Percentiles rank a stretch among this genome's conserved stretches.
Evolutionary conservation across 2,888 invertebrate genomes (phyloP).

Genomic region (Caenorhabditis sp.): DNA sequence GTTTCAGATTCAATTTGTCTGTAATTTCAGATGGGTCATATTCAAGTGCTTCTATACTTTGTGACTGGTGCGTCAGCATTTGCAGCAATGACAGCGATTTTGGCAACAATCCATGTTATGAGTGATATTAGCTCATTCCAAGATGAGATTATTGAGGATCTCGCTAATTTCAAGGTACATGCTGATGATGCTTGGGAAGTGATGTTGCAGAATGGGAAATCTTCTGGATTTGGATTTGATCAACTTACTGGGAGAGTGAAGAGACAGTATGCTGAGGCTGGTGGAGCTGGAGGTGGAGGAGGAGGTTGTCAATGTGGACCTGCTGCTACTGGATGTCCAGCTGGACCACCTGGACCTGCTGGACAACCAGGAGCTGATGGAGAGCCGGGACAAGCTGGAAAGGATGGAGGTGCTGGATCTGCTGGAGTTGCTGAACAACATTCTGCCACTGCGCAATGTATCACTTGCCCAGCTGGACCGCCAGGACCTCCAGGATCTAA

Average conservation of each 20-base stretch:
- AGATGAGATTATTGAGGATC: conserved; percentile 28
- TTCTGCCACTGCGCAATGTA: conserved; percentile 28
- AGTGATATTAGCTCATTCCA: conserved; percentile 33
- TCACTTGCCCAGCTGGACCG: conserved; percentile 50
- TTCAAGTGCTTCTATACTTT: conserved; percentile 37
- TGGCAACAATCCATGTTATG: conserved; percentile 37
- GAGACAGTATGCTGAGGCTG: conserved; percentile 35
- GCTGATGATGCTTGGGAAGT: conserved; percentile 49
- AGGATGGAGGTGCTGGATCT: conserved; percentile 25
- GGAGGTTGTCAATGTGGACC: conserved; percentile 45
- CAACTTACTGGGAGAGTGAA: conserved; percentile 38
- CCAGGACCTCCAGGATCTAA: conserved; percentile 45
- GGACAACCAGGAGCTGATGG: conserved; percentile 43
- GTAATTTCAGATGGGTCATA: conserved; percentile 27
- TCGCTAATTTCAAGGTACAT: conserved; percentile 43
- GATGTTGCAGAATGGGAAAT: conserved; percentile 37
- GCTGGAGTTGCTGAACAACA: conserved; percentile 29
- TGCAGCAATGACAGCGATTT: conserved; percentile 34
- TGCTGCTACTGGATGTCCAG: conserved; percentile 47
- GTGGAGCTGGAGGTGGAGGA: conserved; percentile 5
- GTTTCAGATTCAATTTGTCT: not conserved
- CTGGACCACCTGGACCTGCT: conserved; percentile 49
- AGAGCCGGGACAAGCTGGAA: conserved; percentile 36
- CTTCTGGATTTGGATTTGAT: conserved; percentile 32
- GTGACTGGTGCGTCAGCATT: conserved; percentile 34